These are phyloP conservation scores for Trichogramma dendrolimi DNA, from an alignment of 2,888 invertebrate species.

Conservation along the genomic window DNA sequence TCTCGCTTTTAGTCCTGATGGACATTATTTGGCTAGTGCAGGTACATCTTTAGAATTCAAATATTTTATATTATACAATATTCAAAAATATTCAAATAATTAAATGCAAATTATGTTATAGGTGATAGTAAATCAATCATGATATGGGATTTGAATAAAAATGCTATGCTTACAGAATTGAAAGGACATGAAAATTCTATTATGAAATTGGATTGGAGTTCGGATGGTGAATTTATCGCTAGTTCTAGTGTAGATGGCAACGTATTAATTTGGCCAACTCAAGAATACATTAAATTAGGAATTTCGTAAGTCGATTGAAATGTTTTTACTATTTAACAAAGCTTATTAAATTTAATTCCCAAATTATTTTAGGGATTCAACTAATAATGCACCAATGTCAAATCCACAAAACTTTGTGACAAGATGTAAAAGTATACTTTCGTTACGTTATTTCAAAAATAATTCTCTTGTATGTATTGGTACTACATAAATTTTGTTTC, in stretches of 20 bases:
- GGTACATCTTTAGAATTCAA: conserved; percentile 54
- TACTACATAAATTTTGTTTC: conserved; percentile 34
- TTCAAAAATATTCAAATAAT: conserved; percentile 2
- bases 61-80: neutral
- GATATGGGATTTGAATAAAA: conserved; percentile 49
- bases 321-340: conserved; percentile 10
- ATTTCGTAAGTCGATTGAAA: conserved; percentile 36
- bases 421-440: conserved; percentile 48
- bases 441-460: conserved; percentile 47
- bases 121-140: conserved; percentile 47
- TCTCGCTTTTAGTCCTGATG: conserved; percentile 80
- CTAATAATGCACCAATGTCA: conserved; percentile 34
- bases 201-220: conserved; percentile 50
- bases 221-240: conserved; percentile 49
- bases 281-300: conserved; percentile 42
- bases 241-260: conserved; percentile 48
- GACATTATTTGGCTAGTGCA: conserved; percentile 78
- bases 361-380: conserved; percentile 38
- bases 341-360: conserved; percentile 11
- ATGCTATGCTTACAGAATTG: conserved; percentile 44
- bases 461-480: conserved; percentile 49
- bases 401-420: conserved; percentile 45
- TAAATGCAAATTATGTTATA: conserved; percentile 23
- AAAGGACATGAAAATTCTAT: conserved; percentile 49
- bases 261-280: conserved; percentile 47